Conservation (phyloP, 2,888 invertebrate genomes). For the Syrphus vitripennis region DNA sequence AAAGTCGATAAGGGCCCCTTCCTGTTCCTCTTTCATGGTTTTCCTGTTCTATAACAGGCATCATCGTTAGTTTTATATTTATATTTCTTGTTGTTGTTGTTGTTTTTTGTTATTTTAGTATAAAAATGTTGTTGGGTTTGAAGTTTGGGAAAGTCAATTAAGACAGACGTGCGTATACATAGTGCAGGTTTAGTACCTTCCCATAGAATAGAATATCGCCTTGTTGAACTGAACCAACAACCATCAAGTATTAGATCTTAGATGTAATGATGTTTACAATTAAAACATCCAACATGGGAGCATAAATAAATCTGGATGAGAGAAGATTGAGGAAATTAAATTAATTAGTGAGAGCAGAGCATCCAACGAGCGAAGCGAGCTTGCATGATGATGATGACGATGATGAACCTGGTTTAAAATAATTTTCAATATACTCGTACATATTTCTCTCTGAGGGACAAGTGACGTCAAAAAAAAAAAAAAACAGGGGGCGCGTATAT, state of each 20-base stretch:
- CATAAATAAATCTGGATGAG: slow-evolving; percentile 48
- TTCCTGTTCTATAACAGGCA: background rate
- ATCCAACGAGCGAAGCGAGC: too few relatives aligned
- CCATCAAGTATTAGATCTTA: too few relatives aligned
- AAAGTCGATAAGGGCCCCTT: background rate
- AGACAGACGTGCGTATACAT: slow-evolving; percentile 9
- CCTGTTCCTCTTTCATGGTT: background rate
- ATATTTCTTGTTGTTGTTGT: background rate
- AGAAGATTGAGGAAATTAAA: slow-evolving; percentile 65
- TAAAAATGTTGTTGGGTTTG: background rate
- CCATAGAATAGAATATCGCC: slow-evolving; percentile 29
- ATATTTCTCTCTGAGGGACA: slow-evolving; percentile 16
- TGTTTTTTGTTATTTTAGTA: background rate
- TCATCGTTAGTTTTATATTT: background rate
- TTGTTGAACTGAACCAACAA: slow-evolving; percentile 23
- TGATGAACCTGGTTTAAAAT: background rate
- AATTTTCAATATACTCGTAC: slow-evolving; percentile 44
- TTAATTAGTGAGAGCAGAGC: slow-evolving; percentile 42
- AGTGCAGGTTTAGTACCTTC: too few relatives aligned
- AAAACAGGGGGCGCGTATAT: slow-evolving; percentile 10
- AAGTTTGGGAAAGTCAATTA: slow-evolving; percentile 25
- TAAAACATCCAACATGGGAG: slow-evolving; percentile 52
- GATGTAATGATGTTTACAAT: slow-evolving; percentile 58
- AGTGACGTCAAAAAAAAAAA: slow-evolving; percentile 11
- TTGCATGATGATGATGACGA: background rate